Percentiles rank a stretch among this genome's conserved stretches.
These are phyloP conservation scores for Ondatra zibethicus DNA, from an alignment of 2,113 vertebrate genomes.

Conservation along the genomic window DNA sequence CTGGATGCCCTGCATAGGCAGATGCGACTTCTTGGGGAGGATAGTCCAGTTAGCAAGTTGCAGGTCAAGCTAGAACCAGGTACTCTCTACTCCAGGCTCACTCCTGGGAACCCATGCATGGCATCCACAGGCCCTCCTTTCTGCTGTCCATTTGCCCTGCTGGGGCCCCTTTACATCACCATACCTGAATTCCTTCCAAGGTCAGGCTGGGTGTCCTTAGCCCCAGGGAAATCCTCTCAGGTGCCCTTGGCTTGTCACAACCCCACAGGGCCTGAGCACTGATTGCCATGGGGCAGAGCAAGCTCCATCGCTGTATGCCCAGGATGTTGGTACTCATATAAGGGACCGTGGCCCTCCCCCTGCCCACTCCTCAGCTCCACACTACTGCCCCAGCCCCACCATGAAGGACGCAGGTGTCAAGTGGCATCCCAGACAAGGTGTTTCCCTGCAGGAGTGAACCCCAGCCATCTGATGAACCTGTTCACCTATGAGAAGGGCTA, in stretches of 20 bases:
- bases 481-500: slow-evolving; percentile 99
- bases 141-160: background rate
- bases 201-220: background rate
- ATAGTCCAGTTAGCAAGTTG: slow-evolving; percentile 96
- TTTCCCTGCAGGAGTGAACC: slow-evolving; percentile 92
- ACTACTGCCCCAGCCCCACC: accelerated
- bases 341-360: background rate
- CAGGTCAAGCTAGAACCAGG: slow-evolving; percentile 98
- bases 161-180: background rate
- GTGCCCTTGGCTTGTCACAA: accelerated
- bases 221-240: background rate
- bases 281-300: background rate
- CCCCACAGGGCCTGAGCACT: background rate
- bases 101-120: accelerated
- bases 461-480: slow-evolving; percentile 98
- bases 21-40: slow-evolving; percentile 96
- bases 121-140: background rate
- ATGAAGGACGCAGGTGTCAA: accelerated
- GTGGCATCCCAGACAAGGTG: background rate
- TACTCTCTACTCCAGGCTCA: slow-evolving; percentile 69
- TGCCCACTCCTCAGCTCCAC: background rate
- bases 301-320: accelerated
- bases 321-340: accelerated
- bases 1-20: slow-evolving; percentile 97
- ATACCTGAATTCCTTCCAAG: background rate